phyloP scores from a whole-genome alignment of 1,140 invertebrate species.

The Parasteatoda tepidariorum region DNA sequence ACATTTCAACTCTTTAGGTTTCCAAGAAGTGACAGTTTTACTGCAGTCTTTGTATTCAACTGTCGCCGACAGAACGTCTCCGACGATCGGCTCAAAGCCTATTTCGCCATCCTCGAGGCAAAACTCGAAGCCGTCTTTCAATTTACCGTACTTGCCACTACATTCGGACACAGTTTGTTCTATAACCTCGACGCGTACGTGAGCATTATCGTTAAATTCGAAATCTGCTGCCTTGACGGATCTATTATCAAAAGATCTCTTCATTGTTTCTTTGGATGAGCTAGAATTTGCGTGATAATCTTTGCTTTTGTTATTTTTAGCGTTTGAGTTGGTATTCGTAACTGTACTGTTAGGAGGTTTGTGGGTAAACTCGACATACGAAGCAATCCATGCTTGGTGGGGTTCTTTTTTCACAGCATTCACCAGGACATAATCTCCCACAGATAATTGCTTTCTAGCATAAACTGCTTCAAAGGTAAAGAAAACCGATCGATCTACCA shows the following conservation, averaged over 20 bases:
- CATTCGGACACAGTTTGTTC: slow-evolving; percentile 42
- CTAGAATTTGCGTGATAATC: background rate
- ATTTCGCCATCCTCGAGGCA: slow-evolving; percentile 35
- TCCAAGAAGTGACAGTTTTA: slow-evolving; percentile 24
- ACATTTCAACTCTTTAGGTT: slow-evolving; percentile 49
- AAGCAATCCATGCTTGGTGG: slow-evolving; percentile 29
- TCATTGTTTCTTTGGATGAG: background rate
- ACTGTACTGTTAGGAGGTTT: background rate
- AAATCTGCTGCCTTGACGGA: background rate
- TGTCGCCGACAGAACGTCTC: slow-evolving; percentile 22
- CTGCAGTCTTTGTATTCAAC: slow-evolving; percentile 6
- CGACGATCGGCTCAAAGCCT: slow-evolving; percentile 27
- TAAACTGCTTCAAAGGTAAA: slow-evolving; percentile 42
- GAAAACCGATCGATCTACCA: slow-evolving; percentile 18
- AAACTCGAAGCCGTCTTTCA: slow-evolving; percentile 43
- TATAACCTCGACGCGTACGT: slow-evolving; percentile 9
- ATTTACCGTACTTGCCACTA: slow-evolving; percentile 24
- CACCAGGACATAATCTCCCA: slow-evolving; percentile 16
- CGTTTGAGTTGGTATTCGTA: background rate
- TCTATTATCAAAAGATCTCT: background rate
- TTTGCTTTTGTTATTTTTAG: background rate
- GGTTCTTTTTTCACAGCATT: slow-evolving; percentile 4
- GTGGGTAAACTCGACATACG: background rate
- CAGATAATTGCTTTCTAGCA: background rate
- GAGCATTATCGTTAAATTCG: background rate